Evolutionary conservation across 2,113 vertebrate genomes (phyloP).

Genomic region (Onychostruthus taczanowskii): DNA sequence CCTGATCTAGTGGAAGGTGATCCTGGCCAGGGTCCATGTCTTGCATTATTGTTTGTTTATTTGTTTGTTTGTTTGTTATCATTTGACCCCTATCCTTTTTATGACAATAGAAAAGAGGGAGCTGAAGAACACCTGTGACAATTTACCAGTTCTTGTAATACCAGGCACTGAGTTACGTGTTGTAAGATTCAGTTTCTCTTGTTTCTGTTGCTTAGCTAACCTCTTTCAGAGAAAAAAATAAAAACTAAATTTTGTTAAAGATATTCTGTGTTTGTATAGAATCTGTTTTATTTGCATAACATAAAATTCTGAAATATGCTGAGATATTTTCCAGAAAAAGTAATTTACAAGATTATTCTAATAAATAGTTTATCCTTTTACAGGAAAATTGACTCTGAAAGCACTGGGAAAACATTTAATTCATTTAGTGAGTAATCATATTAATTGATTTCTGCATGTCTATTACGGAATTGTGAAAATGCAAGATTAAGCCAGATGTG

Average conservation of each 20-base stretch:
- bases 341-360: not conserved
- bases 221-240: not conserved
- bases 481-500: not conserved
- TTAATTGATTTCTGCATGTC: not conserved
- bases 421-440: not conserved
- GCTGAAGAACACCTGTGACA: not conserved
- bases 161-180: not conserved
- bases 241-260: not conserved
- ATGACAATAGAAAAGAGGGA: not conserved
- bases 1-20: not conserved
- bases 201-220: not conserved
- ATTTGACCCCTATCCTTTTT: not conserved
- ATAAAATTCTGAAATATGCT: not conserved
- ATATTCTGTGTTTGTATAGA: not conserved
- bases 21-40: not conserved
- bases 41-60: not conserved
- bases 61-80: not conserved
- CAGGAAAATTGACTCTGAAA: not conserved
- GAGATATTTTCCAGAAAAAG: not conserved
- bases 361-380: not conserved
- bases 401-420: not conserved
- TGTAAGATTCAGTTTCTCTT: not conserved
- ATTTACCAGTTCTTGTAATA: not conserved
- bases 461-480: not conserved
- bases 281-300: not conserved